Percentiles rank a stretch among this genome's conserved stretches.
These are phyloP conservation scores for Caenorhabditis sp. DNA, from an alignment of 2,888 invertebrate species.

Conservation along the genomic window DNA sequence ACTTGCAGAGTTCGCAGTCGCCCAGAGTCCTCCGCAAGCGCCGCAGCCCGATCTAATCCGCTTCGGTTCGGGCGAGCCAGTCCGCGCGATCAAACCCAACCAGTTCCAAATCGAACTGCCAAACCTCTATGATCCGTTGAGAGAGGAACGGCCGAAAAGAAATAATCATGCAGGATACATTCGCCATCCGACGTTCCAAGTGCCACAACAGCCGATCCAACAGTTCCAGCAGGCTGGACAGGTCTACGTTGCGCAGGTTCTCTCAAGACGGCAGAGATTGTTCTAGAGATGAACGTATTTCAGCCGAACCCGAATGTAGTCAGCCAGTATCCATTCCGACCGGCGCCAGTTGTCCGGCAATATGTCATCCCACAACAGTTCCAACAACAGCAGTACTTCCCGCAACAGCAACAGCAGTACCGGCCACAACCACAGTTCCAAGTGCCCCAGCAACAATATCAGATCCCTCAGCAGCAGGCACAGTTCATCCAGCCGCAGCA, in stretches of 20 bases:
- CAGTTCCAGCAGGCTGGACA: conserved; percentile 37
- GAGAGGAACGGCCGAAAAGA: conserved; percentile 46
- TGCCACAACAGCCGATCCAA: conserved; percentile 27
- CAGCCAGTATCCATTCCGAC: conserved; percentile 43
- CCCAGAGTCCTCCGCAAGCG: conserved; percentile 15
- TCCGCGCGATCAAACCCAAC: conserved; percentile 44
- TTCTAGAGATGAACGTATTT: neutral
- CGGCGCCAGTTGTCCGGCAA: conserved; percentile 35
- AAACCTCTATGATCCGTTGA: conserved; percentile 45
- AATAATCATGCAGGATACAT: conserved; percentile 28
- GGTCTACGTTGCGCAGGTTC: conserved; percentile 37
- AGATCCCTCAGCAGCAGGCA: conserved; percentile 9
- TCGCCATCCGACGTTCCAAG: conserved; percentile 42
- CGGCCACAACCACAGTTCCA: conserved; percentile 16
- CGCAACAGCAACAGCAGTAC: neutral
- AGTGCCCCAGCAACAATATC: conserved; percentile 18
- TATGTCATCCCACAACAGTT: conserved; percentile 27
- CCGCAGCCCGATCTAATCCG: conserved; percentile 27
- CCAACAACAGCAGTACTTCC: conserved; percentile 16
- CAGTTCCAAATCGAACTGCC: conserved; percentile 55
- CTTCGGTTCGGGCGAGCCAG: conserved; percentile 47
- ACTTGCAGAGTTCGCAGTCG: conserved; percentile 32
- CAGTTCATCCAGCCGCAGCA: conserved; percentile 29
- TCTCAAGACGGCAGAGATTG: neutral
- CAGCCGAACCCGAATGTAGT: conserved; percentile 31